Conservation (phyloP, 2,113 vertebrate genomes). For the Monopterus albus region DNA sequence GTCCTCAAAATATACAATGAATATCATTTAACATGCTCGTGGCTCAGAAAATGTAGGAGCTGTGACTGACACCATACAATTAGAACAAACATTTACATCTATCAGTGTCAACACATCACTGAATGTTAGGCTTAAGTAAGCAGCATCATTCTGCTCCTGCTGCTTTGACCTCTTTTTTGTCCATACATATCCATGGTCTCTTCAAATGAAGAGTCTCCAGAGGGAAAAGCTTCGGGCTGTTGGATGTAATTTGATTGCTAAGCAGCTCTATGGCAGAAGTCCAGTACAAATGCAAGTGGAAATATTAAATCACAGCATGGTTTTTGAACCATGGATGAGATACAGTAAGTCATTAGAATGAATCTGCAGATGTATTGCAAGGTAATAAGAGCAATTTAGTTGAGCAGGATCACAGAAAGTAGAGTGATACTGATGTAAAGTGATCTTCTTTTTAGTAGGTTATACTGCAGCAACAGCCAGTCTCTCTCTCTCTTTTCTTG, state of each 20-base stretch:
- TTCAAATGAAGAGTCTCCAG: slow-evolving; percentile 36
- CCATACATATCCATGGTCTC: neutral
- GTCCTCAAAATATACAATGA: neutral
- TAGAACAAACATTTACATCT: slow-evolving; percentile 4
- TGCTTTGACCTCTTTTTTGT: neutral
- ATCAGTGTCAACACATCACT: slow-evolving; percentile 6
- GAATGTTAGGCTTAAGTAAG: neutral
- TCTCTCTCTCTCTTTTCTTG: too few relatives aligned
- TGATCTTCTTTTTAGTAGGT: too few relatives aligned
- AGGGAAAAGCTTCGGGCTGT: neutral
- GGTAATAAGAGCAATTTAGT: too few relatives aligned
- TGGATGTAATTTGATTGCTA: slow-evolving; percentile 31
- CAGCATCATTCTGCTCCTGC: neutral
- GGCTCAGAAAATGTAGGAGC: neutral
- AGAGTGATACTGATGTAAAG: too few relatives aligned
- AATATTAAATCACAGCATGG: neutral
- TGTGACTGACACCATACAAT: neutral
- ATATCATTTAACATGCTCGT: neutral
- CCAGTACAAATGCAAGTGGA: slow-evolving; percentile 3
- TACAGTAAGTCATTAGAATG: neutral
- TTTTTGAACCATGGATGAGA: neutral
- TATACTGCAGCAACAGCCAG: too few relatives aligned
- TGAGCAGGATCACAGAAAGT: too few relatives aligned
- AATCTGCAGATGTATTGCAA: too few relatives aligned
- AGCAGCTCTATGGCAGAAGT: slow-evolving; percentile 25